These are phyloP conservation scores for Falco berigora DNA, from an alignment of 2,797 vertebrate species.

Conservation along the genomic window DNA sequence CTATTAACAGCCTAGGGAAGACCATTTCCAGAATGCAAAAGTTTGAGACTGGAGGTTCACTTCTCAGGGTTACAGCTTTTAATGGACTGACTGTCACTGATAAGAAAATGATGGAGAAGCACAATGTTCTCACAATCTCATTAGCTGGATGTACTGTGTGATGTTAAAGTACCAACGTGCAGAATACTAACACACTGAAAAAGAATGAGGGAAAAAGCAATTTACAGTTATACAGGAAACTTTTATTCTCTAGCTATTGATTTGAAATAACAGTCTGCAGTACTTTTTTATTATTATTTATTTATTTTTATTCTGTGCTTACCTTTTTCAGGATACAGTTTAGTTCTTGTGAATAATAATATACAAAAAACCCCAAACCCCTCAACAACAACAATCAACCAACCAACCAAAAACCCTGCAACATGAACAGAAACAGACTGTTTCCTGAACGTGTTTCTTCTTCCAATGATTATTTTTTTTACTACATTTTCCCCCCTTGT, in stretches of 20 bases:
- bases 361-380: not conserved
- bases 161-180: slow-evolving; percentile 33
- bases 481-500: not conserved
- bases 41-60: slow-evolving; percentile 64
- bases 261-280: not conserved
- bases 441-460: not conserved
- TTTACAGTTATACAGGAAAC: slow-evolving; percentile 52
- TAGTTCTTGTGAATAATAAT: not conserved
- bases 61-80: slow-evolving; percentile 63
- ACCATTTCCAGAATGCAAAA: slow-evolving; percentile 67
- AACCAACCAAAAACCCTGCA: not conserved
- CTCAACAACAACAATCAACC: not conserved
- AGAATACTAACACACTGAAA: slow-evolving; percentile 52
- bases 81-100: slow-evolving; percentile 74
- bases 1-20: slow-evolving; percentile 59
- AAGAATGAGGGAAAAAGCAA: slow-evolving; percentile 33
- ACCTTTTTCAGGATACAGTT: not conserved
- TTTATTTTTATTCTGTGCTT: not conserved
- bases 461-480: not conserved
- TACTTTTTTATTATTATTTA: not conserved
- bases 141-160: slow-evolving; percentile 68
- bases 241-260: not conserved
- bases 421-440: not conserved
- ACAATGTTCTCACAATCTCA: slow-evolving; percentile 65
- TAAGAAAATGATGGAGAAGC: slow-evolving; percentile 73